Base-by-base conservation (phyloP, 1,140 invertebrate genomes). In the Leptinotarsa texana region DNA sequence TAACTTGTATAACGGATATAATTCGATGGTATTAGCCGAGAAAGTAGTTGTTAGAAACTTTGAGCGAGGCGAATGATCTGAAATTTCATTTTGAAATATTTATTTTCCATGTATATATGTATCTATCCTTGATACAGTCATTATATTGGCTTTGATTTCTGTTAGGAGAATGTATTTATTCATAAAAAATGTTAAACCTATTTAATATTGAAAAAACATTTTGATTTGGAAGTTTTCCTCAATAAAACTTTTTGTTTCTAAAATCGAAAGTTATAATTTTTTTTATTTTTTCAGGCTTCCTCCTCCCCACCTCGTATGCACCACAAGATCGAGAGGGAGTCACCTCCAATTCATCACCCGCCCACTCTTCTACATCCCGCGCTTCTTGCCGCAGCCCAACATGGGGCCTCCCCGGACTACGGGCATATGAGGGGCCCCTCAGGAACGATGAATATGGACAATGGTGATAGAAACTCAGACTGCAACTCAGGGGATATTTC, bases 401-500 rank as follows among this genome's bases (percentile, higher is more conserved):
- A 93, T 81, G 90, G 90, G 74, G 88, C 88, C 68, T 93, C 91
- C 81, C 91, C 93, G 62, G 92, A 95, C 87, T 93, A 94, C 87
- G 89, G 90, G 83, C 91, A 91, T 82, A 90, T 87, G 84, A 84
- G 86, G 85, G 83, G 84, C 86, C 85, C 85, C 88, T 82, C 81
- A 5, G 83, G 82, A 18, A 79, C 79, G 21, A 81, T 86, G 78
- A 86, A 85, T 87, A 92, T 95, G 90, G 93, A 95, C 88, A 90
- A 91, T 86, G 91, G 92, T 81, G 94, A 95, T 85, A 91, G 93
- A 72, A 92, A 92, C 85, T 94, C 93, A 77, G 94, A 96, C 88
- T 95, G 94, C 89, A 95, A 95, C 87, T 94, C 93, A 79, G 93
- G 90, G 70, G 94, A 95, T 85, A 92, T 94, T 85, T 90, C 91